These are phyloP conservation scores for Helogale parvula DNA, from an alignment of 2,113 vertebrate genomes.

Conservation along the genomic window DNA sequence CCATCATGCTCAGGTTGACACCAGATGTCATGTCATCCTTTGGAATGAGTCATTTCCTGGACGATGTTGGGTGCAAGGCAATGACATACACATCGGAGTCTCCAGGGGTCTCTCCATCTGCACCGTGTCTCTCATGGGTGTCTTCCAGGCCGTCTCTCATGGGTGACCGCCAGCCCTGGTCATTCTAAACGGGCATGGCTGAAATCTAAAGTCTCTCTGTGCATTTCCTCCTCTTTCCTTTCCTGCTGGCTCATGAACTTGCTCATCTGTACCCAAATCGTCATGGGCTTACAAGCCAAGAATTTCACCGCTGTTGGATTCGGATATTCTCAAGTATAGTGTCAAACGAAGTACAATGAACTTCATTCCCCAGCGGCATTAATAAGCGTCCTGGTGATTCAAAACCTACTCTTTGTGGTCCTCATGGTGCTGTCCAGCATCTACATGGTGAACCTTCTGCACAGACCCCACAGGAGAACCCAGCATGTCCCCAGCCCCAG, in stretches of 20 bases:
- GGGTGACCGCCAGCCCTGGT: no score
- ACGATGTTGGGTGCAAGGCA: neutral
- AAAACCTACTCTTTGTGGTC: neutral
- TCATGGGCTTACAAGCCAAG: neutral
- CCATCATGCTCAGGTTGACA: neutral
- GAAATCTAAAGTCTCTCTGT: accelerated
- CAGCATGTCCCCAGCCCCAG: neutral
- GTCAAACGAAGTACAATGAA: accelerated
- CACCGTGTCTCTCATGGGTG: neutral
- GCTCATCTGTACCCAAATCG: accelerated
- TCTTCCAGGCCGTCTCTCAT: neutral
- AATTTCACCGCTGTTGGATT: neutral
- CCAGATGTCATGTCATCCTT: neutral
- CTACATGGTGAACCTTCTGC: neutral
- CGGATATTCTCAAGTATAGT: neutral
- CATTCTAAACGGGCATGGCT: neutral
- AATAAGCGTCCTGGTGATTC: neutral
- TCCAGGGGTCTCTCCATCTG: neutral
- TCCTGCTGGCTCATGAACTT: neutral
- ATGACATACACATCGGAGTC: neutral
- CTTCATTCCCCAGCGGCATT: accelerated
- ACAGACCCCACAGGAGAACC: neutral
- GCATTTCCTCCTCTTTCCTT: neutral
- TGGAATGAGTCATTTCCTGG: neutral
- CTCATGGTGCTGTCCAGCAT: neutral